phyloP scores from a whole-genome alignment of 2,797 vertebrate species.

The Huso huso region DNA sequence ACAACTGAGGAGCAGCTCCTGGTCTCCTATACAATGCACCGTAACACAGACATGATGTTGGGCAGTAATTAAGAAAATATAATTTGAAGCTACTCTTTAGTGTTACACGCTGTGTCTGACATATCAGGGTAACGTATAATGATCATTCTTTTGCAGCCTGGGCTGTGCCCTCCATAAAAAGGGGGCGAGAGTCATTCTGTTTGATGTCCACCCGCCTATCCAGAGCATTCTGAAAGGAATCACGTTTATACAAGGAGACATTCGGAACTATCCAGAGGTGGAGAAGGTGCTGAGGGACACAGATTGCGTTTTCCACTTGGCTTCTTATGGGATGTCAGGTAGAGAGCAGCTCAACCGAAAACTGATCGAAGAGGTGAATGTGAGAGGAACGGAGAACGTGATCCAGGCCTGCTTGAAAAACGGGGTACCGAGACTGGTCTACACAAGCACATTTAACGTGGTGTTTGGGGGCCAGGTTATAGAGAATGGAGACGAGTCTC shows the following conservation, averaged over 20 bases:
- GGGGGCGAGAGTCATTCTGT: conserved; percentile 68
- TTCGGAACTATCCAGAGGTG: conserved; percentile 61
- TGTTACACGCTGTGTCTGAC: not conserved
- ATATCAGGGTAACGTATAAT: not conserved
- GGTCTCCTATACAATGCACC: not conserved
- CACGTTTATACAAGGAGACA: conserved; percentile 65
- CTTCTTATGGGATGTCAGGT: conserved; percentile 94
- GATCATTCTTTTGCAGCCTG: conserved; percentile 55
- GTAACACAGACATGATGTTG: conserved; percentile 10
- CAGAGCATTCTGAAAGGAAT: conserved; percentile 61
- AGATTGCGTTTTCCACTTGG: conserved; percentile 80
- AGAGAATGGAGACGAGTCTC: conserved; percentile 79
- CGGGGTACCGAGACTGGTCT: conserved; percentile 69
- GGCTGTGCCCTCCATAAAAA: conserved; percentile 64
- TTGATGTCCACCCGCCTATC: conserved; percentile 63
- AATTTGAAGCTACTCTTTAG: not conserved
- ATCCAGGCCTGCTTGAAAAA: conserved; percentile 63
- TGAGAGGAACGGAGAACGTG: conserved; percentile 76
- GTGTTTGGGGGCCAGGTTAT: conserved; percentile 88
- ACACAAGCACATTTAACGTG: conserved; percentile 92
- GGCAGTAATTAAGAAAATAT: not conserved
- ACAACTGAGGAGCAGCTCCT: not conserved
- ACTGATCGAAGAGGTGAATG: conserved; percentile 76
- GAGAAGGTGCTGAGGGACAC: conserved; percentile 55
- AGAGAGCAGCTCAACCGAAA: conserved; percentile 76